Evolutionary conservation across 2,888 invertebrate genomes (phyloP).

Genomic region (Xanthia icteritia): DNA sequence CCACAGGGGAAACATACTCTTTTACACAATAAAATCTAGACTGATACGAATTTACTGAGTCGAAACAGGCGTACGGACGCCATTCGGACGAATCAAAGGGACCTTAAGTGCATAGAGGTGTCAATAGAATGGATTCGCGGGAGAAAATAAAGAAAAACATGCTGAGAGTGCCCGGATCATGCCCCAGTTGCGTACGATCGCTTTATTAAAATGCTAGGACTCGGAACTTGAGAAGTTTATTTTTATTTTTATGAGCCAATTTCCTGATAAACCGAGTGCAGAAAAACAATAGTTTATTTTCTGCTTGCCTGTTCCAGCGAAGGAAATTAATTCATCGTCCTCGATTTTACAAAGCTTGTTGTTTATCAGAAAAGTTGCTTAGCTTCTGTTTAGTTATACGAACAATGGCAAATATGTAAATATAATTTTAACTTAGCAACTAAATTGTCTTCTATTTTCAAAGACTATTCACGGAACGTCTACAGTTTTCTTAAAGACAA

Average conservation of each 20-base stretch:
- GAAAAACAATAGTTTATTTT: constrained; percentile 31
- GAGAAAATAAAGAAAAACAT: constrained; percentile 46
- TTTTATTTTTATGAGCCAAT: constrained; percentile 42
- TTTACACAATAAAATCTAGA: constrained; percentile 61
- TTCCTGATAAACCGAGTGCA: constrained; percentile 38
- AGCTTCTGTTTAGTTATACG: not conserved
- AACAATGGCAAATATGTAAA: constrained; percentile 26
- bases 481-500: constrained; percentile 13
- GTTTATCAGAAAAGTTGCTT: constrained; percentile 1
- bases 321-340: constrained; percentile 27
- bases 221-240: constrained; percentile 25
- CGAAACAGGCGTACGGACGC: constrained; percentile 30
- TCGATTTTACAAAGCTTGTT: constrained; percentile 9
- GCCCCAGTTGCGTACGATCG: constrained; percentile 28
- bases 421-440: constrained; percentile 24
- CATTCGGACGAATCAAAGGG: constrained; percentile 51
- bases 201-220: constrained; percentile 41
- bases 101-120: constrained; percentile 61
- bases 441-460: constrained; percentile 18
- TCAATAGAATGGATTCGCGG: constrained; percentile 45
- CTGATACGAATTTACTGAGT: constrained; percentile 36
- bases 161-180: constrained; percentile 22
- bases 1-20: constrained; percentile 49
- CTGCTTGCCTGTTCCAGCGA: constrained; percentile 4
- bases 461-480: constrained; percentile 16